phyloP scores from a whole-genome alignment of 2,888 invertebrate species.

The Dryocosmus kuriphilus region DNA sequence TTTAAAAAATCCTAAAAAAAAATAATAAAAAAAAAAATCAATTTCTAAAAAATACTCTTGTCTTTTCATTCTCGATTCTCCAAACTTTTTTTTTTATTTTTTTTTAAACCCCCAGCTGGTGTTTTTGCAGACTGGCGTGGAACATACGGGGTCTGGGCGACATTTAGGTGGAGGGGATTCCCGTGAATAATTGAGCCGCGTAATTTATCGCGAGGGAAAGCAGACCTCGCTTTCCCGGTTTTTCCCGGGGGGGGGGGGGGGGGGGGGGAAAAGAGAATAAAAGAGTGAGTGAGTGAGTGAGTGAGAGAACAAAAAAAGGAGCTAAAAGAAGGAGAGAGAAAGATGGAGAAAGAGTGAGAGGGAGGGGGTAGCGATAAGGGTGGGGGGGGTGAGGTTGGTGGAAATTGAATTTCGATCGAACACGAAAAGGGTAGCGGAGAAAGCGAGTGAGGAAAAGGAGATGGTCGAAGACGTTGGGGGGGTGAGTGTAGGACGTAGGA shows the following conservation, averaged over 20 bases:
- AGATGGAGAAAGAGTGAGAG: conserved; percentile 54
- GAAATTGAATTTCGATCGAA: conserved; percentile 77
- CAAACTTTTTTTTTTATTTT: neutral
- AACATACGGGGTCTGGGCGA: conserved; percentile 48
- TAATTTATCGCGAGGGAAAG: conserved; percentile 75
- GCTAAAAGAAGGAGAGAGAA: conserved; percentile 48
- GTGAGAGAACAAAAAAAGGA: neutral
- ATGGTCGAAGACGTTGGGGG: conserved; percentile 53
- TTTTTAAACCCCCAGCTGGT: conserved; percentile 4
- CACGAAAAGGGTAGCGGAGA: conserved; percentile 62
- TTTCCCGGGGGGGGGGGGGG: conserved; percentile 55
- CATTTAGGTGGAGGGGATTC: conserved; percentile 66
- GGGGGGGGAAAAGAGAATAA: conserved; percentile 4
- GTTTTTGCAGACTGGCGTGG: conserved; percentile 26
- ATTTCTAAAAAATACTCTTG: too few relatives aligned
- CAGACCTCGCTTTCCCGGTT: conserved; percentile 68
- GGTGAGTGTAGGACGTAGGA: conserved; percentile 71
- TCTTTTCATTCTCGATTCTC: too few relatives aligned
- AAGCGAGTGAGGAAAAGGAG: conserved; percentile 51
- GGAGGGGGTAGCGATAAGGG: conserved; percentile 50
- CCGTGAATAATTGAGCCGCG: conserved; percentile 75
- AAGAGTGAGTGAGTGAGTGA: conserved; percentile 29
- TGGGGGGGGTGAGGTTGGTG: conserved; percentile 65
- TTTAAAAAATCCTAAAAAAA: too few relatives aligned
- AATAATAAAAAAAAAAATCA: too few relatives aligned